Conservation (phyloP, 2,888 invertebrate species). For the Hypomecis atomaria region DNA sequence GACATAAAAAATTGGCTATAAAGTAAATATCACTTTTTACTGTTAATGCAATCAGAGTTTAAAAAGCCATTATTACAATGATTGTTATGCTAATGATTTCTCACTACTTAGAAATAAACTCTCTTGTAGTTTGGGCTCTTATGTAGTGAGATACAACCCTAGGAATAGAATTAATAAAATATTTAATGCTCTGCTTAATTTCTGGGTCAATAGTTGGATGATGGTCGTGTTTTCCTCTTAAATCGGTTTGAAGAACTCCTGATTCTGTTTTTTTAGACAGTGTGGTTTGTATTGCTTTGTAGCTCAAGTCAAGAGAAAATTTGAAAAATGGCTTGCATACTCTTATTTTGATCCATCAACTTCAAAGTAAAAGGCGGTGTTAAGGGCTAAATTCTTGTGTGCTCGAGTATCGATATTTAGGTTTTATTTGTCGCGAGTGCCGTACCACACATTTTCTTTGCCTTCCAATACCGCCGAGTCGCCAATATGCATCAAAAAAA, state of each 20-base stretch:
- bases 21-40: no score
- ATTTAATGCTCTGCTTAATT: neutral
- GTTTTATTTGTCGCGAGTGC: neutral
- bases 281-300: neutral
- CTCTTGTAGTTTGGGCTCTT: conserved; percentile 30
- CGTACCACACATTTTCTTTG: neutral
- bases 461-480: neutral
- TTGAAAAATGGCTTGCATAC: conserved; percentile 14
- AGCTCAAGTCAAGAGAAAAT: neutral
- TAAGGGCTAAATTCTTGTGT: conserved; percentile 12
- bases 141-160: conserved; percentile 17
- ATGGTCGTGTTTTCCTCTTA: neutral
- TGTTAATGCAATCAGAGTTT: no score
- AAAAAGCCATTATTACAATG: no score
- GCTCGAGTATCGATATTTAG: conserved; percentile 3
- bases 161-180: conserved; percentile 43
- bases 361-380: conserved; percentile 9
- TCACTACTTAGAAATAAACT: conserved; percentile 28
- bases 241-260: neutral
- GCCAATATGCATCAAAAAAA: conserved; percentile 4
- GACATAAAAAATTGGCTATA: no score
- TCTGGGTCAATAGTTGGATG: neutral
- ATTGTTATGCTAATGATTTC: conserved; percentile 22
- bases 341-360: conserved; percentile 4
- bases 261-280: conserved; percentile 2